Percentiles rank a stretch among this genome's conserved stretches.
These are phyloP conservation scores for Lepisosteus oculatus DNA, from an alignment of 2,113 vertebrate species.

Conservation along the genomic window DNA sequence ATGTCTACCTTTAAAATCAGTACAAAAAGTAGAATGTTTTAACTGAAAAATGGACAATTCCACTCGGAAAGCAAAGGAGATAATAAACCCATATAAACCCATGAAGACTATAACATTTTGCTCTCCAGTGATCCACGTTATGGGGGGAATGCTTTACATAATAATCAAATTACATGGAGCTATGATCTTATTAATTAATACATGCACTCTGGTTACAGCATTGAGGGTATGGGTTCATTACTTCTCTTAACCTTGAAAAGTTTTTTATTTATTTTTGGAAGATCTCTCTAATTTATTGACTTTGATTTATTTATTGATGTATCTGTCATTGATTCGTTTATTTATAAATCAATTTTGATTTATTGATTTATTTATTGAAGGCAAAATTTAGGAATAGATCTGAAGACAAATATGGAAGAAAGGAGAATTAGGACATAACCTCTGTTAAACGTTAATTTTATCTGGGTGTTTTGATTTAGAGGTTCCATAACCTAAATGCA, in stretches of 20 bases:
- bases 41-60: not conserved
- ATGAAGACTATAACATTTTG: constrained; percentile 61
- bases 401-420: no score
- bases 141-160: constrained; percentile 57
- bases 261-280: not conserved
- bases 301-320: no score
- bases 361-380: no score
- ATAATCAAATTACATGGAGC: constrained; percentile 71
- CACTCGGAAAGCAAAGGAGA: constrained; percentile 37
- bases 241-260: not conserved
- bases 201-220: constrained; percentile 25
- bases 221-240: not conserved
- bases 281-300: no score
- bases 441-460: no score
- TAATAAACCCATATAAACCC: constrained; percentile 45
- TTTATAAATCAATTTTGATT: no score
- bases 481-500: no score
- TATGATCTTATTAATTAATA: constrained; percentile 71
- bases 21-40: not conserved
- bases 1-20: no score
- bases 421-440: no score
- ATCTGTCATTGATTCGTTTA: no score
- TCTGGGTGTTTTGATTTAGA: no score
- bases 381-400: no score
- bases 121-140: constrained; percentile 62